A percentile compares a stretch with the other conserved stretches of the same genome.
Conservation (phyloP, 1,140 invertebrate species). For the Saxidomus purpurata region DNA sequence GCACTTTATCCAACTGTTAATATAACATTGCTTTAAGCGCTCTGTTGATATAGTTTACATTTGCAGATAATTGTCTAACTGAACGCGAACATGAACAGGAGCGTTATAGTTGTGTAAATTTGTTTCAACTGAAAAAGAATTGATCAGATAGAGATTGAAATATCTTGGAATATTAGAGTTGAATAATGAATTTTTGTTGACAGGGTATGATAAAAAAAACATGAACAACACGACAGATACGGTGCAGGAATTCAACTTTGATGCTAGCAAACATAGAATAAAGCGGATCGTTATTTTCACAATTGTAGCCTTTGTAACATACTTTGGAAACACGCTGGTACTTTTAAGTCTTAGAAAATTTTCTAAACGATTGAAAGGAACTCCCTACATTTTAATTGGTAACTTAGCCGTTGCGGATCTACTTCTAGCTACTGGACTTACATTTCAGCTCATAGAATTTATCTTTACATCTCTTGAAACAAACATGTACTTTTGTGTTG, state of each 20-base stretch:
- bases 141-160: no score
- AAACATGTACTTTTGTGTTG: not conserved
- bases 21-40: no score
- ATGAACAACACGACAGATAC: not conserved
- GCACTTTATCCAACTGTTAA: no score
- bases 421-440: constrained; percentile 21
- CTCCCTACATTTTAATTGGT: constrained; percentile 7
- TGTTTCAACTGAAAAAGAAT: no score
- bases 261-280: not conserved
- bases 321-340: constrained; percentile 41
- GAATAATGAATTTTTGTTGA: no score
- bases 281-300: not conserved
- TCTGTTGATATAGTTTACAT: no score
- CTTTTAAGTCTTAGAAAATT: constrained; percentile 16
- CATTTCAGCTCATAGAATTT: not conserved
- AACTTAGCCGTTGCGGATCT: constrained; percentile 33
- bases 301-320: not conserved
- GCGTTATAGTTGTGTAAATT: no score
- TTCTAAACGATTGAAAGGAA: constrained; percentile 37
- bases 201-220: no score
- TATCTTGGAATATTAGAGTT: no score
- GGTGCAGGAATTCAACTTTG: not conserved
- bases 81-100: no score
- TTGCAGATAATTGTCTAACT: no score
- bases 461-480: not conserved